phyloP scores from a whole-genome alignment of 2,888 invertebrate genomes.

The Morpho achilles region DNA sequence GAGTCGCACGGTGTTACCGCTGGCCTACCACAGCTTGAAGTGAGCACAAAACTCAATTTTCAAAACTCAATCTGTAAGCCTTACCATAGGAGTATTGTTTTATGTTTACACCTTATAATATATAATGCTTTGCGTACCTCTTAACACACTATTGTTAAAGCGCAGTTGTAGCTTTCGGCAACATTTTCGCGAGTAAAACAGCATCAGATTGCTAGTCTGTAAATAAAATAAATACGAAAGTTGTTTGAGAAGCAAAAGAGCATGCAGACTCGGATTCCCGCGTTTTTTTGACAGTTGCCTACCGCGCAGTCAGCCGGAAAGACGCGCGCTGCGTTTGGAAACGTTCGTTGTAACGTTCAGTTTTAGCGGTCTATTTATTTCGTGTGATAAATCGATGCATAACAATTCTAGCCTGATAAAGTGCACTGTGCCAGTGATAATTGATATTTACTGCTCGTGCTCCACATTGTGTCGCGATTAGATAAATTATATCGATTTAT shows the following conservation, averaged over 20 bases:
- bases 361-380: conserved; percentile 16
- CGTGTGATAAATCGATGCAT: conserved; percentile 25
- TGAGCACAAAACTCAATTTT: no score
- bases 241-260: conserved; percentile 6
- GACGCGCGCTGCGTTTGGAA: conserved; percentile 31
- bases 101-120: no score
- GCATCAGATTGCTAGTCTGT: neutral
- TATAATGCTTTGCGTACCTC: no score
- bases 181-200: neutral
- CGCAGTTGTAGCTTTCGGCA: no score
- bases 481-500: conserved; percentile 31
- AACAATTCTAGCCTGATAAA: conserved; percentile 17
- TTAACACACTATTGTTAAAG: no score
- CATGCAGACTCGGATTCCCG: conserved; percentile 37
- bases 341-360: conserved; percentile 1
- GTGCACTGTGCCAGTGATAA: conserved; percentile 30
- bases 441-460: conserved; percentile 21
- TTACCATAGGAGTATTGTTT: no score
- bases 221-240: conserved; percentile 4
- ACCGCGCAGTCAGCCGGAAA: conserved; percentile 30
- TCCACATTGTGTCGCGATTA: conserved; percentile 25
- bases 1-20: no score
- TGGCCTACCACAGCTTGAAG: no score
- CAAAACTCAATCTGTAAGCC: no score
- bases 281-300: conserved; percentile 49